Evolutionary conservation across 2,888 invertebrate species (phyloP).

Genomic region (Muscina levida): DNA sequence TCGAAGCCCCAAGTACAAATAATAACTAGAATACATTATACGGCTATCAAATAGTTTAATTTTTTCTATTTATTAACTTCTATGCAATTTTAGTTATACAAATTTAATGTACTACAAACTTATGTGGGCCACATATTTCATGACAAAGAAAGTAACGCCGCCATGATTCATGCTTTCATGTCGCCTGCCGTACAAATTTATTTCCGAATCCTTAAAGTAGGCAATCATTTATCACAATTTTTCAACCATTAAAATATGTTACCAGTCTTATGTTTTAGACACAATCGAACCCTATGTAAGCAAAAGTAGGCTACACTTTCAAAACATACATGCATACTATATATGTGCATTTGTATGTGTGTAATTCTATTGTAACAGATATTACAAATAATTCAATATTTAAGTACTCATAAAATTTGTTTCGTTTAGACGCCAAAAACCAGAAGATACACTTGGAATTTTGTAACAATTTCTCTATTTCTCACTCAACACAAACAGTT

Average conservation of each 20-base stretch:
- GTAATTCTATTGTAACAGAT: not conserved
- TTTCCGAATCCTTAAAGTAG: slow-evolving; percentile 20
- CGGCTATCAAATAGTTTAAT: too few species aligned
- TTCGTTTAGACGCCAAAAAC: slow-evolving; percentile 39
- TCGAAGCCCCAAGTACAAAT: too few species aligned
- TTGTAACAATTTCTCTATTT: slow-evolving; percentile 45
- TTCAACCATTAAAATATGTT: slow-evolving; percentile 3
- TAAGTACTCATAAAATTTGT: slow-evolving; percentile 49
- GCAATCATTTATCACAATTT: slow-evolving; percentile 21
- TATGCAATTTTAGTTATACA: too few species aligned
- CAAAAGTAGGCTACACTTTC: slow-evolving; percentile 50
- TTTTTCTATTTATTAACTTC: too few species aligned
- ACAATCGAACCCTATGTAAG: slow-evolving; percentile 18
- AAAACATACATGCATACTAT: too few species aligned
- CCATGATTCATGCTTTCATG: too few species aligned
- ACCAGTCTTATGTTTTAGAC: not conserved
- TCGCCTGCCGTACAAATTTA: not conserved
- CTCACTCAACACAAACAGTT: slow-evolving; percentile 13
- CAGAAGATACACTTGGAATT: slow-evolving; percentile 18
- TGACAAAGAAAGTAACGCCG: too few species aligned
- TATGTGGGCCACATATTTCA: too few species aligned
- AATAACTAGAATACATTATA: too few species aligned
- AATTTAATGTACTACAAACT: too few species aligned
- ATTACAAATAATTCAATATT: slow-evolving; percentile 28
- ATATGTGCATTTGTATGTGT: not conserved